phyloP scores from a whole-genome alignment of 2,113 vertebrate species.

The Ahaetulla prasina region DNA sequence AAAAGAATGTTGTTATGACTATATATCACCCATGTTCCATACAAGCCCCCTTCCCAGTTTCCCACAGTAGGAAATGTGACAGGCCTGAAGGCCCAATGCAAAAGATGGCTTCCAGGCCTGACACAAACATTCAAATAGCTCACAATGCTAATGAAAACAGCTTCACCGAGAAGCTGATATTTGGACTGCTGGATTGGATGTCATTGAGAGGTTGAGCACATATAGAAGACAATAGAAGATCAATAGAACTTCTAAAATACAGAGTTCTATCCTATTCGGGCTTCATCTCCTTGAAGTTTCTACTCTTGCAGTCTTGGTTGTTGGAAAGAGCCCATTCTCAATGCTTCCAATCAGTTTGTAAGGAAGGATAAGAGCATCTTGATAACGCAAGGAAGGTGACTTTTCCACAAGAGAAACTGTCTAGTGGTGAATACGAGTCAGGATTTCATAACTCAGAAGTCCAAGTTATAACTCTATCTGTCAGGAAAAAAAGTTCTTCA shows the following conservation, averaged over 20 bases:
- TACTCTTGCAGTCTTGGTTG: background rate
- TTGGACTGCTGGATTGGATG: constrained; percentile 7
- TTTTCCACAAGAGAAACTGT: background rate
- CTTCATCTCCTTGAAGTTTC: constrained; percentile 1
- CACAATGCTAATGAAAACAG: constrained; percentile 39
- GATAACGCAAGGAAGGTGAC: background rate
- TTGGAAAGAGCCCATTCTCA: constrained; percentile 21
- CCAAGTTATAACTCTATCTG: background rate
- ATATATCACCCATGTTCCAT: too few species aligned
- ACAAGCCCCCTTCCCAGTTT: too few species aligned
- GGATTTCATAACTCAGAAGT: background rate
- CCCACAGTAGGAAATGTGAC: too few species aligned
- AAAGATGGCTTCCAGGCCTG: too few species aligned
- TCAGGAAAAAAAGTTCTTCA: background rate
- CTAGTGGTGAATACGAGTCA: background rate
- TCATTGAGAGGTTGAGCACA: constrained; percentile 29
- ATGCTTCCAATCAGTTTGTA: background rate
- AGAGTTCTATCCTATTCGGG: constrained; percentile 24
- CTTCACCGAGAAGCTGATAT: background rate
- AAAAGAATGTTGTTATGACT: too few species aligned
- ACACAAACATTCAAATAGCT: constrained; percentile 26
- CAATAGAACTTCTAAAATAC: constrained; percentile 20
- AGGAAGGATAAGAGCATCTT: background rate
- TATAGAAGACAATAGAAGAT: constrained; percentile 26
- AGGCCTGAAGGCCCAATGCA: too few species aligned